phyloP scores from a whole-genome alignment of 1,140 invertebrate species.

The Nephotettix cincticeps region DNA sequence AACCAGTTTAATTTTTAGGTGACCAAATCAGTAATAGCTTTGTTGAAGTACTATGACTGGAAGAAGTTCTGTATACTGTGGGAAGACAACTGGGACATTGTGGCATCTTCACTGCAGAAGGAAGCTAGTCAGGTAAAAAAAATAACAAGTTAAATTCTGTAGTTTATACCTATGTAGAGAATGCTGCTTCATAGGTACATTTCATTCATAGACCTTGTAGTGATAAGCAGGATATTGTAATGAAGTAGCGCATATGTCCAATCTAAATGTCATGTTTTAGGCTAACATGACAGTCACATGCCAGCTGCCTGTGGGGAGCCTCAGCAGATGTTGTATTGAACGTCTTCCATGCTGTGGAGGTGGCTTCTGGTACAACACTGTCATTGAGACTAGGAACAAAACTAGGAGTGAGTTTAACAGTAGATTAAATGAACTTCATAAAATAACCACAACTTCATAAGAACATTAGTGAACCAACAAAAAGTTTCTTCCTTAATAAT shows the following conservation, averaged over 20 bases:
- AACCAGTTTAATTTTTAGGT: conserved; percentile 65
- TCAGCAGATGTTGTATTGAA: conserved; percentile 72
- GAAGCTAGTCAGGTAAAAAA: conserved; percentile 60
- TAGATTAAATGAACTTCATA: no score
- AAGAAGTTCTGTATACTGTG: conserved; percentile 91
- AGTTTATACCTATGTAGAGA: no score
- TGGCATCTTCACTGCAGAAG: conserved; percentile 71
- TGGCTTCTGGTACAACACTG: conserved; percentile 79
- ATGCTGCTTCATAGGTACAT: no score
- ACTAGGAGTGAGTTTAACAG: conserved; percentile 73
- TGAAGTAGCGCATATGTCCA: no score
- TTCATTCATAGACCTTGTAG: no score
- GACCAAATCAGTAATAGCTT: conserved; percentile 88
- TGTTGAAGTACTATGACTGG: conserved; percentile 90
- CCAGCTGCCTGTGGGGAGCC: conserved; percentile 62
- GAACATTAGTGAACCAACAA: no score
- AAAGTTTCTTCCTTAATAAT: no score
- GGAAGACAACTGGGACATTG: conserved; percentile 75
- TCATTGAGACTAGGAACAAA: conserved; percentile 84
- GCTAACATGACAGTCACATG: conserved; percentile 83
- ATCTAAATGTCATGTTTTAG: conserved; percentile 33
- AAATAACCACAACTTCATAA: no score
- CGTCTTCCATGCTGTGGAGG: conserved; percentile 69
- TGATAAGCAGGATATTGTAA: no score
- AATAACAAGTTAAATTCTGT: no score